phyloP scores from a whole-genome alignment of 2,888 invertebrate genomes.

The Muschampia plurimacula region DNA sequence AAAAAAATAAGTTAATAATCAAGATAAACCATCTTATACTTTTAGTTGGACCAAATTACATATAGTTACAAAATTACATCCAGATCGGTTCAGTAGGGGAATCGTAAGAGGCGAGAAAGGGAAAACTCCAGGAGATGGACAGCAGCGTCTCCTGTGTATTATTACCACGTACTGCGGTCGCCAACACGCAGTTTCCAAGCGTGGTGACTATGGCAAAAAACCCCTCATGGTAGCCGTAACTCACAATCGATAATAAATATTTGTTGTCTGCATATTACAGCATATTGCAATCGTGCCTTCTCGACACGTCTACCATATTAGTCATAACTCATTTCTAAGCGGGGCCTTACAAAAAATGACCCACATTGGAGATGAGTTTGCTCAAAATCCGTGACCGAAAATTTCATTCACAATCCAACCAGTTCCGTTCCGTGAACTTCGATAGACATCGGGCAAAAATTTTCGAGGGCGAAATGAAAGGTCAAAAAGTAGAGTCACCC shows the following conservation, averaged over 20 bases:
- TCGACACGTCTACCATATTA: slow-evolving; percentile 20
- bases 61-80: too few species aligned
- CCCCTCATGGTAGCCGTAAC: too few species aligned
- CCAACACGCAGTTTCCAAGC: too few species aligned
- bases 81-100: too few species aligned
- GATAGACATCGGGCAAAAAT: slow-evolving; percentile 44
- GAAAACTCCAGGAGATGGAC: too few species aligned
- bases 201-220: too few species aligned
- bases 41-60: too few species aligned
- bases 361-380: slow-evolving; percentile 40
- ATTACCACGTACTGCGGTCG: too few species aligned
- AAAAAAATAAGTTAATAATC: too few species aligned
- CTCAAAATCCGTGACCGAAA: slow-evolving; percentile 42
- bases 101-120: too few species aligned
- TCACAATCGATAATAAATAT: neutral
- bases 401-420: slow-evolving; percentile 44
- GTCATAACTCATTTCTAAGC: slow-evolving; percentile 37
- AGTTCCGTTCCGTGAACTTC: slow-evolving; percentile 45
- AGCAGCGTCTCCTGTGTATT: too few species aligned
- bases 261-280: slow-evolving; percentile 8
- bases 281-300: slow-evolving; percentile 27
- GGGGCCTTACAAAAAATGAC: slow-evolving; percentile 39
- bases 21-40: too few species aligned
- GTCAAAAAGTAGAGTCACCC: slow-evolving; percentile 27
- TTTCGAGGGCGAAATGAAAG: slow-evolving; percentile 31